Conservation (phyloP, 1,140 invertebrate genomes). For the Bathynomus jamesi region DNA sequence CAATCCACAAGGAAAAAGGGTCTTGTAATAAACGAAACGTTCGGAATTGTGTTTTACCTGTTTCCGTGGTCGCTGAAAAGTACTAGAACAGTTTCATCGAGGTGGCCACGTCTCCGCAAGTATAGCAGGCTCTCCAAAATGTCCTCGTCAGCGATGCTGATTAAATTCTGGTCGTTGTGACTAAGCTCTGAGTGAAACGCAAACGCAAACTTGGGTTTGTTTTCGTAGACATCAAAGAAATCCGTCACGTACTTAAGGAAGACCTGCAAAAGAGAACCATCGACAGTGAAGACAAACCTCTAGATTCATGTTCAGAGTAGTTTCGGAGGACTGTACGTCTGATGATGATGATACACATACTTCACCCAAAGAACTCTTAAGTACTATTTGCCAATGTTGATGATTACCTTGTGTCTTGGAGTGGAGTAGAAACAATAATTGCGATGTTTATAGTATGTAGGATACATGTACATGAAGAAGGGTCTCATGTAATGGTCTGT, state of each 20-base stretch:
- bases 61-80: slow-evolving; percentile 84
- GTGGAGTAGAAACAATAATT: slow-evolving; percentile 66
- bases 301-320: too few relatives aligned
- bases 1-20: too few relatives aligned
- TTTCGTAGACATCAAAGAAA: slow-evolving; percentile 53
- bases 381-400: too few relatives aligned
- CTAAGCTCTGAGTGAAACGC: slow-evolving; percentile 83
- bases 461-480: slow-evolving; percentile 58
- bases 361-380: too few relatives aligned
- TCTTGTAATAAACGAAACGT: too few relatives aligned
- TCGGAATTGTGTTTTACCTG: too few relatives aligned
- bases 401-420: slow-evolving; percentile 64
- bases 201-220: slow-evolving; percentile 71
- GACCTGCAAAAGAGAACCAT: slow-evolving; percentile 46
- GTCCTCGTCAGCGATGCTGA: slow-evolving; percentile 66
- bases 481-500: slow-evolving; percentile 85
- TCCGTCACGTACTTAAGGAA: slow-evolving; percentile 59
- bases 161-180: slow-evolving; percentile 71
- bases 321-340: too few relatives aligned
- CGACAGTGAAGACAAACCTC: too few relatives aligned
- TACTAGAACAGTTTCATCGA: slow-evolving; percentile 72
- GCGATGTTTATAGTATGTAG: slow-evolving; percentile 41
- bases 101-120: slow-evolving; percentile 49
- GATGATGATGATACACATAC: too few relatives aligned
- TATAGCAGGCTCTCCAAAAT: slow-evolving; percentile 52